Evolutionary conservation across 2,113 vertebrate species (phyloP).

Genomic region (Macquaria ambigua): DNA sequence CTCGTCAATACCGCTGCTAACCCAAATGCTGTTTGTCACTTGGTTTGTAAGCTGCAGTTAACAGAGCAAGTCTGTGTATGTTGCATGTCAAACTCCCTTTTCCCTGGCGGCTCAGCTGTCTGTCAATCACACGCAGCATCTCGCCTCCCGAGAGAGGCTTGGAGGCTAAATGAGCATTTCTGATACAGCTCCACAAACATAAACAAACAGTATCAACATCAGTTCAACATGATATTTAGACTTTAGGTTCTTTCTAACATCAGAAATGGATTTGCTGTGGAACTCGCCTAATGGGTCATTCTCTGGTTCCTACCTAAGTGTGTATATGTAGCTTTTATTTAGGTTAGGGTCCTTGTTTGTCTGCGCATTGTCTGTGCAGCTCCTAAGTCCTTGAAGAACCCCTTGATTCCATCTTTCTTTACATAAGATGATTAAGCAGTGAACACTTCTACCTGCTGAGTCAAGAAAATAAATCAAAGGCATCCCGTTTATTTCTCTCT

Average conservation of each 20-base stretch:
- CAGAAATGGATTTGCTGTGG: neutral
- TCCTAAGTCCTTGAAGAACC: conserved; percentile 19
- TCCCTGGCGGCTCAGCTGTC: conserved; percentile 32
- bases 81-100: conserved; percentile 18
- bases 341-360: conserved; percentile 4
- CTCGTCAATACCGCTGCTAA: neutral
- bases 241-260: neutral
- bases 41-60: conserved; percentile 34
- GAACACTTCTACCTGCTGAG: conserved; percentile 61
- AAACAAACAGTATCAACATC: neutral
- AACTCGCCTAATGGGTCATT: neutral
- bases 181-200: conserved; percentile 3
- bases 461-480: conserved; percentile 60
- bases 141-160: neutral
- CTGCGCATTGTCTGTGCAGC: neutral
- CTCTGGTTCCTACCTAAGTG: neutral
- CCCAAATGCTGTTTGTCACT: conserved; percentile 38
- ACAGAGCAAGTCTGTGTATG: conserved; percentile 36
- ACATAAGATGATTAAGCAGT: conserved; percentile 55
- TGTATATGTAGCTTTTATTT: neutral
- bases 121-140: conserved; percentile 27
- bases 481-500: conserved; percentile 46
- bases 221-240: neutral
- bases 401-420: conserved; percentile 39
- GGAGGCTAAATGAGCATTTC: conserved; percentile 32